Conservation (phyloP, 92 coral and sea anemone genomes). For the Porites rus region DNA sequence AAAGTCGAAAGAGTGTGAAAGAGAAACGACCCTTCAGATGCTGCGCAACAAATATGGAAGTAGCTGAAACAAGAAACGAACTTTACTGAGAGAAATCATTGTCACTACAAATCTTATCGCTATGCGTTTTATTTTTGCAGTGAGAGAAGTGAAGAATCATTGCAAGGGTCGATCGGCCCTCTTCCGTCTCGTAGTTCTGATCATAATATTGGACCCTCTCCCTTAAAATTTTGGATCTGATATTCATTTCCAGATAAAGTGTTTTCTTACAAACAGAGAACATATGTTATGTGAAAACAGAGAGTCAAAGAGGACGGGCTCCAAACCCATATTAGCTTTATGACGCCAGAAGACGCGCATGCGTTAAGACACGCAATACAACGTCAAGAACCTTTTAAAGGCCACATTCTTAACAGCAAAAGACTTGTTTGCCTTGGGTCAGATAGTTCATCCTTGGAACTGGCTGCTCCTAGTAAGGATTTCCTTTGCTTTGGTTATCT, state of each 20-base stretch:
- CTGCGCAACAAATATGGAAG: too few relatives aligned
- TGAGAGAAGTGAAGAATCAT: constrained; percentile 42
- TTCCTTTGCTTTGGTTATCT: neutral
- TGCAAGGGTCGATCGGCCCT: constrained; percentile 31
- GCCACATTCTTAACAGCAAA: neutral
- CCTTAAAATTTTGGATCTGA: constrained; percentile 51
- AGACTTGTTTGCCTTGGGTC: neutral
- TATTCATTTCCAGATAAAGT: neutral
- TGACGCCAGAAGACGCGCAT: neutral
- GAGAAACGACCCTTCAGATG: too few relatives aligned
- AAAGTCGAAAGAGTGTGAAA: too few relatives aligned
- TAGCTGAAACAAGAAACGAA: neutral
- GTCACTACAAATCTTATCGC: neutral
- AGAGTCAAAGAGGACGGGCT: constrained; percentile 9
- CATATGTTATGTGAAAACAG: neutral
- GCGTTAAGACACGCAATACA: neutral
- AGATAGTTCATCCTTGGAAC: neutral
- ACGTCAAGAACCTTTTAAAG: neutral
- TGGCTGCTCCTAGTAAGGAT: neutral
- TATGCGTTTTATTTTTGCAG: constrained; percentile 56
- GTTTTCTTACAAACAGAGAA: neutral
- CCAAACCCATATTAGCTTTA: too few relatives aligned
- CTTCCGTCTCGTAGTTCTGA: constrained; percentile 21
- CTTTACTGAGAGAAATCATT: neutral
- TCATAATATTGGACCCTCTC: constrained; percentile 23